These are phyloP conservation scores for Naja naja DNA, from an alignment of 2,113 vertebrate species.

Conservation along the genomic window DNA sequence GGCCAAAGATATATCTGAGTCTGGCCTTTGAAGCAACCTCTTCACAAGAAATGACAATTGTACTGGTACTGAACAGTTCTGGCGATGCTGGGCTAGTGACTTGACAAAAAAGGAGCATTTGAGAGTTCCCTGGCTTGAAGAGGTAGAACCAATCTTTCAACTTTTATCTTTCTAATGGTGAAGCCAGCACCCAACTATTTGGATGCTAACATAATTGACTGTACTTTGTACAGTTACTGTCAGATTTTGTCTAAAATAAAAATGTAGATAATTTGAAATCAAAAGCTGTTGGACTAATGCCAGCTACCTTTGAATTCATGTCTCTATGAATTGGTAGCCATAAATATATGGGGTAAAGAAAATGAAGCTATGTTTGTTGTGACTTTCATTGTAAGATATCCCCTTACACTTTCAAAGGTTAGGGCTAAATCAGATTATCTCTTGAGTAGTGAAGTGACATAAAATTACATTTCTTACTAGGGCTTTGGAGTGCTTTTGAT, in stretches of 20 bases:
- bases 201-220: neutral
- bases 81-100: neutral
- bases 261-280: neutral
- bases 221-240: neutral
- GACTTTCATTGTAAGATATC: neutral
- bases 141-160: neutral
- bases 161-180: neutral
- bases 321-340: neutral
- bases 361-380: neutral
- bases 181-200: neutral
- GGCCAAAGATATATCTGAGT: no score
- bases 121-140: neutral
- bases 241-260: neutral
- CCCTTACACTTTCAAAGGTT: neutral
- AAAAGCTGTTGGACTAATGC: neutral
- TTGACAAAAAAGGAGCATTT: neutral
- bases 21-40: neutral
- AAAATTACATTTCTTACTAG: neutral
- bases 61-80: neutral
- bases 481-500: neutral
- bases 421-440: neutral
- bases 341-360: neutral
- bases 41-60: neutral
- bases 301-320: neutral
- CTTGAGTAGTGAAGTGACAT: neutral